A percentile compares a stretch with the other conserved stretches of the same genome.
Evolutionary conservation across 2,888 invertebrate species (phyloP).

Genomic region (Oscheius sp.): DNA sequence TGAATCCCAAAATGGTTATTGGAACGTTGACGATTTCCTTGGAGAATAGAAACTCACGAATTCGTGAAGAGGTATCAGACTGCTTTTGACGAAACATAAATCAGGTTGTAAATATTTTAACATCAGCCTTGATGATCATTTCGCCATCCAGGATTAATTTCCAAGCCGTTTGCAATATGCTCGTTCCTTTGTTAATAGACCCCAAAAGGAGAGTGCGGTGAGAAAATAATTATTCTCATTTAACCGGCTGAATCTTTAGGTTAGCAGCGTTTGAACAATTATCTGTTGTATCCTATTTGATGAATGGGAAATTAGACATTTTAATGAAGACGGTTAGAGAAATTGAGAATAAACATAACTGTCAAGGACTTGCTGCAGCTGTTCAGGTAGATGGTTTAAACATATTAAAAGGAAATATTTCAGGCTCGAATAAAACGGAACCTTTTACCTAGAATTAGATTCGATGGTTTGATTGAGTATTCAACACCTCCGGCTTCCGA

Average conservation of each 20-base stretch:
- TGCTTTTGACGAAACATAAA: neutral
- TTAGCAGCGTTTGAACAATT: slow-evolving; percentile 82
- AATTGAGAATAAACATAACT: slow-evolving; percentile 71
- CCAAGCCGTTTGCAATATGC: slow-evolving; percentile 71
- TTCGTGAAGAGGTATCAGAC: slow-evolving; percentile 77
- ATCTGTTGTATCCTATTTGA: slow-evolving; percentile 81
- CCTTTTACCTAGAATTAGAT: slow-evolving; percentile 79
- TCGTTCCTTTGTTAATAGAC: slow-evolving; percentile 74
- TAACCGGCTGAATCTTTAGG: slow-evolving; percentile 32
- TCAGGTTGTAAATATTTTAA: slow-evolving; percentile 79
- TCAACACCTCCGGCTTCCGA: slow-evolving; percentile 74
- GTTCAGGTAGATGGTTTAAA: slow-evolving; percentile 35
- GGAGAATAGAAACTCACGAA: slow-evolving; percentile 74
- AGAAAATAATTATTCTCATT: slow-evolving; percentile 2
- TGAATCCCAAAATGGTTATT: slow-evolving; percentile 74
- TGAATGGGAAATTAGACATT: slow-evolving; percentile 76
- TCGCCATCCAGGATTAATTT: slow-evolving; percentile 81
- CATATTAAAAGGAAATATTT: slow-evolving; percentile 70
- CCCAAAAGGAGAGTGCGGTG: slow-evolving; percentile 79
- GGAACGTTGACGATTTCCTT: slow-evolving; percentile 74
- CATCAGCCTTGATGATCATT: slow-evolving; percentile 81
- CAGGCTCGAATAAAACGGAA: slow-evolving; percentile 80
- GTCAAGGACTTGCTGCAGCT: slow-evolving; percentile 72
- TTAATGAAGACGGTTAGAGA: slow-evolving; percentile 74
- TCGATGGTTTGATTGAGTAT: slow-evolving; percentile 82